These are phyloP conservation scores for Apteryx owenii DNA, from an alignment of 2,113 vertebrate genomes.

Conservation along the genomic window DNA sequence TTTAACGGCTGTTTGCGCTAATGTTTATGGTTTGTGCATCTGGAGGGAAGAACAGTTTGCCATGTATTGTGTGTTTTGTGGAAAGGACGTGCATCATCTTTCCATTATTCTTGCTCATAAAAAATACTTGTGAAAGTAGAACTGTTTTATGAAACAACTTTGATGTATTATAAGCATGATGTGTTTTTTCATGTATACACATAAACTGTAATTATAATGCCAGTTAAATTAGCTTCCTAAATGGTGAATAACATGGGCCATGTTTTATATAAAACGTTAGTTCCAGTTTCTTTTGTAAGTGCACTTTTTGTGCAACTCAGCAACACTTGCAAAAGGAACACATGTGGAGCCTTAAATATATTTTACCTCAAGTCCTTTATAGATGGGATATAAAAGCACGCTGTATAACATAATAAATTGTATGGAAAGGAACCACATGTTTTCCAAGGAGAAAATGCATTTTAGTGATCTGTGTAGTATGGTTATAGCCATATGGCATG, in stretches of 20 bases:
- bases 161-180: neutral
- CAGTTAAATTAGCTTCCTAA: slow-evolving; percentile 3
- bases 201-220: neutral
- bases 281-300: neutral
- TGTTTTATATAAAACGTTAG: slow-evolving; percentile 11
- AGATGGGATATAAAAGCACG: neutral
- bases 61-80: neutral
- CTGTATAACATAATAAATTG: neutral
- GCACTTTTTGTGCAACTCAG: neutral
- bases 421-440: neutral
- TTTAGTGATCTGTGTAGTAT: neutral
- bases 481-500: neutral
- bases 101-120: neutral
- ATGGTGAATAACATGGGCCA: neutral
- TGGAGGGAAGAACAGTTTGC: neutral
- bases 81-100: neutral
- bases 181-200: neutral
- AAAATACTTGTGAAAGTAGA: neutral
- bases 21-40: neutral
- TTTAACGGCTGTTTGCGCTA: neutral
- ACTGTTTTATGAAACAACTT: neutral
- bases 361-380: slow-evolving; percentile 16
- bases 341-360: neutral
- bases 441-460: slow-evolving; percentile 2
- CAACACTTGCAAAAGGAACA: neutral